Evolutionary conservation across 2,888 invertebrate species (phyloP), one percentile per base, ranked within the genome.

Genomic region (Thereva unica): DNA sequence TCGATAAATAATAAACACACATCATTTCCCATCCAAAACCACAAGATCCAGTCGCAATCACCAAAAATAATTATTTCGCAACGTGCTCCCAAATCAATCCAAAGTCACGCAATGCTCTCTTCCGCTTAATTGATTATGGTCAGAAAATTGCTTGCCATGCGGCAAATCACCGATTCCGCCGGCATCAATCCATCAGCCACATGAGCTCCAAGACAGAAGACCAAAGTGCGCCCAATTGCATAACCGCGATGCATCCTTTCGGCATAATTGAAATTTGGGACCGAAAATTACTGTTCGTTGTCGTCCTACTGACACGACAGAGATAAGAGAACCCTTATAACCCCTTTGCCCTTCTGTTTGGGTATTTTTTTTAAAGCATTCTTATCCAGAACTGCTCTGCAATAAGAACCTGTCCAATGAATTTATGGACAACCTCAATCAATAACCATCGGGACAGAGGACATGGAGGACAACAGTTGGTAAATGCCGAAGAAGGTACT

Each of bases 241-340:
- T 38, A 37, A 55, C 55, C 55, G 40, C 7, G 42, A 55, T 41
- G 41, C 55, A 34, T 23, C 42, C 42, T 12, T 55, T 41, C 10
- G 9, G 45, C 44, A 44, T 56, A 56, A 56, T 56, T 56, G 56
- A 56, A 45, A n/a, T 56, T 56, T 42, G 44, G n/a, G 44, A 35
- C 56, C 56, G n/a, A 42, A 56, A 56, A 56, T 56, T 56, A 47
- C 47, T n/a, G 12, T 10, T 47, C 5, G 12, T 47, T 41, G 1
- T 23, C 23, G 23, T 6, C 42, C 35, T 37, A 44, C 56, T 56
- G 56, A 56, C 56, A 56, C 37, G 56, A 34, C 12, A 44, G 8
- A 44, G 56, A 56, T 56, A 40, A 44, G 35, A 42, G 35, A 42
- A 37, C 56, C 23, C 23, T 23, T 2, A 23, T 23, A 23, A 23